Evolutionary conservation across 2,797 vertebrate species (phyloP).

Genomic region (Fundulus diaphanus): DNA sequence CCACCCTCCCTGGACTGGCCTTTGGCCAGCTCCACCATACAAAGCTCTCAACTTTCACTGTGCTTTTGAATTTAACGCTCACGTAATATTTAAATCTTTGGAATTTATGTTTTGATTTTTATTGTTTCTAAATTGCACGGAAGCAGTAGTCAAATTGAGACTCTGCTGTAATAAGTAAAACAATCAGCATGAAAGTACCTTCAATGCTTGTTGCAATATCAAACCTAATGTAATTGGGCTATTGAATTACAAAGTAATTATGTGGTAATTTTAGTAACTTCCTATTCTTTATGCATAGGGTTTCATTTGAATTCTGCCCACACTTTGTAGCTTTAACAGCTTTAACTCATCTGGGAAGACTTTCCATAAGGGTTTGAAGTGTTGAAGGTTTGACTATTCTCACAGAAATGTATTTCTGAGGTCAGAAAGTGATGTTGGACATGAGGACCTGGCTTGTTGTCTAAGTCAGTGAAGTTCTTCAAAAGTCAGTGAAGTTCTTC

Average conservation of each 20-base stretch:
- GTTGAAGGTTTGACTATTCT: not conserved
- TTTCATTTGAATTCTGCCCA: not conserved
- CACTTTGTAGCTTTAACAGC: not conserved
- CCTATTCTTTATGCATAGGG: not conserved
- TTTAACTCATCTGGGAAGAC: not conserved
- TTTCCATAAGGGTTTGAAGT: no score
- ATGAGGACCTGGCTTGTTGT: no score
- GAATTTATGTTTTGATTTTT: not conserved
- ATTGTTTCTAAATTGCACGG: not conserved
- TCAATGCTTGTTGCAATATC: slow-evolving; percentile 8
- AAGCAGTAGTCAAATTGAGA: not conserved
- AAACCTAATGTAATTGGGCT: not conserved
- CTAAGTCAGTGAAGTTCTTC: no score
- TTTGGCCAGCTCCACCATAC: slow-evolving; percentile 20
- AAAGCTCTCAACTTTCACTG: slow-evolving; percentile 8
- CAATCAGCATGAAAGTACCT: not conserved
- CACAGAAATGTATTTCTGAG: not conserved
- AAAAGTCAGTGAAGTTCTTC: no score
- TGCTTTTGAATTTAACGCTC: not conserved
- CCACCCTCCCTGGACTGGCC: not conserved
- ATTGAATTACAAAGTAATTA: slow-evolving; percentile 6
- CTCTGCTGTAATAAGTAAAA: not conserved
- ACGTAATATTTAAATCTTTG: not conserved
- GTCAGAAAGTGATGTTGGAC: no score
- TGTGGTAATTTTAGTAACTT: not conserved